Percentiles rank a stretch among this genome's conserved stretches.
Conservation (phyloP, 2,113 vertebrate species). For the Thalassoma bifasciatum region DNA sequence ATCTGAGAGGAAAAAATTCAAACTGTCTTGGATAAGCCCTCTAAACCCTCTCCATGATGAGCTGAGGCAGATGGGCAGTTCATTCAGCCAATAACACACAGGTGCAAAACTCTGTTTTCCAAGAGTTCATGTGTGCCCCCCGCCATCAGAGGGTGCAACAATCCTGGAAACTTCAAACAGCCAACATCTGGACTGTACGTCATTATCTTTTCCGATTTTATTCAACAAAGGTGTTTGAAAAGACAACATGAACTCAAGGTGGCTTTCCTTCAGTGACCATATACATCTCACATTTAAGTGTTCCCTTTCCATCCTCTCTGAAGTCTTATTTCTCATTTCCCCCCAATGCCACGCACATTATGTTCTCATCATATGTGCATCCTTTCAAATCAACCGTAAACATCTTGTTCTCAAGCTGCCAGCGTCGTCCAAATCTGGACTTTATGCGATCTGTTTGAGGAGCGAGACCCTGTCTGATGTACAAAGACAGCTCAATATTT, state of each 20-base stretch:
- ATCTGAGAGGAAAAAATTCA: too few relatives aligned
- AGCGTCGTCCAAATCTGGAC: conserved; percentile 20
- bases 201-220: conserved; percentile 25
- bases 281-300: conserved; percentile 5
- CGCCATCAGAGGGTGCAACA: too few relatives aligned
- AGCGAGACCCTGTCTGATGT: conserved; percentile 28
- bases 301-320: too few relatives aligned
- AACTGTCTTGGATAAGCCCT: too few relatives aligned
- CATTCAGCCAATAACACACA: too few relatives aligned
- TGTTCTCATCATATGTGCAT: conserved; percentile 50
- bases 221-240: background rate
- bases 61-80: too few relatives aligned
- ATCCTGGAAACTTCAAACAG: too few relatives aligned
- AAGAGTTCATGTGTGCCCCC: too few relatives aligned
- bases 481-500: conserved; percentile 4
- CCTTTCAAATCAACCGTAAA: conserved; percentile 50
- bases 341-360: conserved; percentile 35
- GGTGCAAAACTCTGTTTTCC: too few relatives aligned
- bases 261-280: background rate
- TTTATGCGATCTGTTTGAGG: conserved; percentile 38
- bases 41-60: too few relatives aligned
- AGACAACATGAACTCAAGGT: conserved; percentile 15
- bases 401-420: conserved; percentile 29
- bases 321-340: conserved; percentile 38
- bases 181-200: too few relatives aligned